Evolutionary conservation across 2,113 vertebrate species (phyloP).

Genomic region (Clarias magur): DNA sequence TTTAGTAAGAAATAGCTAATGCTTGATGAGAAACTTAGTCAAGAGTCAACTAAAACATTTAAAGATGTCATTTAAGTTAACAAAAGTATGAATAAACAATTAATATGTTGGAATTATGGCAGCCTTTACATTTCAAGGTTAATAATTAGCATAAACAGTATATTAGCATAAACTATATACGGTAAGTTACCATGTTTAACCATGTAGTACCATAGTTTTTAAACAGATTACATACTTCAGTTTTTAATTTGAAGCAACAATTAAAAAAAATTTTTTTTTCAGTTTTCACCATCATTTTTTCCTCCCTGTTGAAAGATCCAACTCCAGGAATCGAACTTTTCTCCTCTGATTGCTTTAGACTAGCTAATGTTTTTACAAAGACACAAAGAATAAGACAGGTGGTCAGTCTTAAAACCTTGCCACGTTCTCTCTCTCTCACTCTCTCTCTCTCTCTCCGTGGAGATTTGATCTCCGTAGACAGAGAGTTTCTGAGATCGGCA

Average conservation of each 20-base stretch:
- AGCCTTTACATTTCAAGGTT: not conserved
- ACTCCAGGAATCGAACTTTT: not conserved
- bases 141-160: not conserved
- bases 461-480: conserved; percentile 34
- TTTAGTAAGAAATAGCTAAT: not conserved
- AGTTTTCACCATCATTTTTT: not conserved
- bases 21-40: not conserved
- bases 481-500: conserved; percentile 36
- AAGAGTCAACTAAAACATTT: not conserved
- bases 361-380: conserved; percentile 6
- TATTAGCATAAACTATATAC: not conserved
- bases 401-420: conserved; percentile 3
- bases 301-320: not conserved
- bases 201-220: not conserved
- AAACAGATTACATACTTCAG: not conserved
- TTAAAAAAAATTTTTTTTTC: too few species aligned
- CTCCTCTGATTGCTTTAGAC: not conserved
- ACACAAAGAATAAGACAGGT: not conserved
- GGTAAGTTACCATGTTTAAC: not conserved
- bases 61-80: not conserved
- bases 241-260: not conserved
- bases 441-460: conserved; percentile 12
- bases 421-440: not conserved
- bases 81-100: not conserved
- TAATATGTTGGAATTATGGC: not conserved